A percentile compares a stretch with the other conserved stretches of the same genome.
Conservation (phyloP, 1,140 invertebrate genomes). For the Ridgeia piscesae region DNA sequence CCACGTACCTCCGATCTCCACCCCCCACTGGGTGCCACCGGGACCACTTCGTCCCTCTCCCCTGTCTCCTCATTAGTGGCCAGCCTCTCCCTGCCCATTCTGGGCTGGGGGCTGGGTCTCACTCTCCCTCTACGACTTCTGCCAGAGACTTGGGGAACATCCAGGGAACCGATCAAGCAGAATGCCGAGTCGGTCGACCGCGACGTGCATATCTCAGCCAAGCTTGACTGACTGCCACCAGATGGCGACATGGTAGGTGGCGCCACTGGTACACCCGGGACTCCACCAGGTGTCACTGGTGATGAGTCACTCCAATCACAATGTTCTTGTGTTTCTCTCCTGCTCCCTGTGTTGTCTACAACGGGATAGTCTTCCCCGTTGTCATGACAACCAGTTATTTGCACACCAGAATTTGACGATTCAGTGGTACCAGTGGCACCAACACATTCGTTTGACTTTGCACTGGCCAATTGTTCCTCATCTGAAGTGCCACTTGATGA, state of each 20-base stretch:
- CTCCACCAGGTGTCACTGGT: background rate
- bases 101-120: background rate
- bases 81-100: background rate
- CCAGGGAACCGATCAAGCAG: background rate
- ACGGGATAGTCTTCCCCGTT: background rate
- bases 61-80: background rate
- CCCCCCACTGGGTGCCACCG: background rate
- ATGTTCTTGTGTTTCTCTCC: background rate
- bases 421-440: background rate
- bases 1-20: background rate
- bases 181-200: background rate
- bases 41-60: background rate
- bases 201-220: background rate
- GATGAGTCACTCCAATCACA: background rate
- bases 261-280: too few species aligned
- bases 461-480: background rate
- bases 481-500: background rate
- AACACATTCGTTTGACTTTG: background rate
- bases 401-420: background rate
- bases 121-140: background rate
- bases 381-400: background rate
- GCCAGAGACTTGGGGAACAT: background rate
- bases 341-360: background rate
- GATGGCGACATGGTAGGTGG: background rate
- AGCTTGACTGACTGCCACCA: background rate